These are phyloP conservation scores for Rhizoglyphus robini DNA, from an alignment of 1,140 invertebrate genomes.

Conservation along the genomic window DNA sequence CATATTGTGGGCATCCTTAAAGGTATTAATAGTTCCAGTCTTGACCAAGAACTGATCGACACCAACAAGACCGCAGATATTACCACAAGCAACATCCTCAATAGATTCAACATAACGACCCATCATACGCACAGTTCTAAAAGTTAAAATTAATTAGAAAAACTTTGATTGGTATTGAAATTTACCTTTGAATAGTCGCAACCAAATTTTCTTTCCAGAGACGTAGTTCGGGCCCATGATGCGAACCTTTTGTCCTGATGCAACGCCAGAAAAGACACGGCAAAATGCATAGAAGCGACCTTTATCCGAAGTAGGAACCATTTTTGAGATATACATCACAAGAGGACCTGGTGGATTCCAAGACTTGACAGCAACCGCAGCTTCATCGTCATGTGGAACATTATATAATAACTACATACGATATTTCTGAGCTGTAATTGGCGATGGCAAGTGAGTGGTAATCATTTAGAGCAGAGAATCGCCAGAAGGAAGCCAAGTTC, in stretches of 20 bases:
- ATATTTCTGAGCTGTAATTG: slow-evolving; percentile 96
- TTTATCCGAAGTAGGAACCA: slow-evolving; percentile 99
- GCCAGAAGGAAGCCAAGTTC: slow-evolving; percentile 96
- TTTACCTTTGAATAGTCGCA: slow-evolving; percentile 81
- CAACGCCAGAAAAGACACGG: slow-evolving; percentile 95
- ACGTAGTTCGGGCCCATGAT: slow-evolving; percentile 97
- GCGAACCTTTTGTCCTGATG: slow-evolving; percentile 85
- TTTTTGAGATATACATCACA: slow-evolving; percentile 99
- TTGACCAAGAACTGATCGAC: slow-evolving; percentile 99
- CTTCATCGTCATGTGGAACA: slow-evolving; percentile 93
- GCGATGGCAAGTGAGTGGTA: slow-evolving; percentile 96
- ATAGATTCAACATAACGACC: slow-evolving; percentile 98
- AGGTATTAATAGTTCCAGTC: slow-evolving; percentile 97
- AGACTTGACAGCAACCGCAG: slow-evolving; percentile 62
- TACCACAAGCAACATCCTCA: slow-evolving; percentile 97
- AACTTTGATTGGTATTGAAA: slow-evolving; percentile 5
- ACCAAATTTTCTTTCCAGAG: slow-evolving; percentile 96
- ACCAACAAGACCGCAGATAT: slow-evolving; percentile 98
- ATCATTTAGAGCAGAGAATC: slow-evolving; percentile 99
- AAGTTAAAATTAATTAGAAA: neutral
- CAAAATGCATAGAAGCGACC: slow-evolving; percentile 99
- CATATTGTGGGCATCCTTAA: slow-evolving; percentile 99
- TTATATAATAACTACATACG: slow-evolving; percentile 98
- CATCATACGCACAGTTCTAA: slow-evolving; percentile 99
- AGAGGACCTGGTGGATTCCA: slow-evolving; percentile 92